Percentiles rank a stretch among this genome's conserved stretches.
Conservation (phyloP, 2,888 invertebrate species). For the Ophioninae sp. region DNA sequence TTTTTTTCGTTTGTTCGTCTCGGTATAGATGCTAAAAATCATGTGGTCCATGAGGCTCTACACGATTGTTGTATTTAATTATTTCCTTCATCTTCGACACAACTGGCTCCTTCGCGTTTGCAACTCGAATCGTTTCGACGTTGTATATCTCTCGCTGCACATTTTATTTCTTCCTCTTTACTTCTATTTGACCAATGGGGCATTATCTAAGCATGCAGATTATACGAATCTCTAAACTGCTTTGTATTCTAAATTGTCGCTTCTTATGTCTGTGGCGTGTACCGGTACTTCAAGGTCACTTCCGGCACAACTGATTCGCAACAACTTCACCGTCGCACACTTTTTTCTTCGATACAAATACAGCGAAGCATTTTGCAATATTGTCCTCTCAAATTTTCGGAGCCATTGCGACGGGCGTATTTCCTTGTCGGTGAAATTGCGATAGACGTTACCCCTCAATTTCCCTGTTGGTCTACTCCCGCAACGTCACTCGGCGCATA, state of each 20-base stretch:
- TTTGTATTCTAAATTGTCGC: constrained; percentile 60
- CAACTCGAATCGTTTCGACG: constrained; percentile 43
- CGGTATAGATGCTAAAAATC: constrained; percentile 61
- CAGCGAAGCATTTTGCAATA: constrained; percentile 47
- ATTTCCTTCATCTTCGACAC: constrained; percentile 29
- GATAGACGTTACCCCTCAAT: constrained; percentile 24
- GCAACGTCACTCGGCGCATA: constrained; percentile 24
- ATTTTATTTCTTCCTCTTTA: constrained; percentile 14
- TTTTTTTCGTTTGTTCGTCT: constrained; percentile 13
- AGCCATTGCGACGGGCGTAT: constrained; percentile 20
- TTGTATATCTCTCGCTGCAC: constrained; percentile 56
- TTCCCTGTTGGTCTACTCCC: constrained; percentile 9
- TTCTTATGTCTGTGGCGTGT: constrained; percentile 50
- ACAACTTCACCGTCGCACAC: constrained; percentile 22
- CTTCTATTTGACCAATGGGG: constrained; percentile 68
- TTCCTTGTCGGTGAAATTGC: constrained; percentile 30
- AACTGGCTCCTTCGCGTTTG: constrained; percentile 25
- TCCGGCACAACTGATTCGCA: constrained; percentile 53
- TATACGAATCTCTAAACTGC: constrained; percentile 64
- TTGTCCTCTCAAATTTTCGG: constrained; percentile 42
- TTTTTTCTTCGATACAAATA: constrained; percentile 52
- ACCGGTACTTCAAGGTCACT: constrained; percentile 62
- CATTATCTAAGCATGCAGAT: constrained; percentile 75
- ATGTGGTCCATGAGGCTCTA: constrained; percentile 52
- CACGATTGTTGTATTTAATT: constrained; percentile 53